A percentile compares a stretch with the other conserved stretches of the same genome.
These are phyloP conservation scores for Eciton burchellii DNA, from an alignment of 1,140 invertebrate species.

Conservation along the genomic window DNA sequence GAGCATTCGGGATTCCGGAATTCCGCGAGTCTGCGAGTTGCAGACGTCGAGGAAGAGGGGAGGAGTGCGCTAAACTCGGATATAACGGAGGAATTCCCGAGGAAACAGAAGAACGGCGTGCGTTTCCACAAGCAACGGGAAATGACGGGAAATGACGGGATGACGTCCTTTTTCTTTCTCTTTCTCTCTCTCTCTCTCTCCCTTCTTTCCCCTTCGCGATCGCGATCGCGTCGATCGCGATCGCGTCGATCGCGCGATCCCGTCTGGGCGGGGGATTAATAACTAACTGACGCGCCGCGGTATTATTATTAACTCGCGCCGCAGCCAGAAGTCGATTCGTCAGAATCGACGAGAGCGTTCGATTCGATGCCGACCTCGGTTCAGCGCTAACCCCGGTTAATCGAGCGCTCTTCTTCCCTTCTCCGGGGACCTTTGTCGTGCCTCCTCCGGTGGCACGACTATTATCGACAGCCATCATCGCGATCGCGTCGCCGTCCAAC, in stretches of 20 bases:
- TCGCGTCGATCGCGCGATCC: not conserved
- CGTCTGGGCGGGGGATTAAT: not conserved
- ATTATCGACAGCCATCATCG: not conserved
- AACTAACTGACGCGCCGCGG: not conserved
- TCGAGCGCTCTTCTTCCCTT: not conserved
- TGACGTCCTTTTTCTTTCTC: too few species aligned
- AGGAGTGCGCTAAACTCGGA: too few species aligned
- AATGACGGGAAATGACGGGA: not conserved
- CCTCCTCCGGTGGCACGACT: not conserved
- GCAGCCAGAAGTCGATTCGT: slow-evolving; percentile 12
- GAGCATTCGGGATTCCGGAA: not conserved
- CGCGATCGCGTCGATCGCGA: too few species aligned
- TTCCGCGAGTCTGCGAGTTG: not conserved
- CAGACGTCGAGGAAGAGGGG: too few species aligned
- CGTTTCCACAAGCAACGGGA: not conserved
- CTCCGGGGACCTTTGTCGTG: not conserved
- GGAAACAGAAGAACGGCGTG: slow-evolving; percentile 8
- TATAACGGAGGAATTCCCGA: not conserved
- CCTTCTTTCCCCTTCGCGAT: too few species aligned
- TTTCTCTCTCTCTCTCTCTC: too few species aligned
- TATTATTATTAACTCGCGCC: not conserved
- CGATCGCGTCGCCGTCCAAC: not conserved
- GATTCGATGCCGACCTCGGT: slow-evolving; percentile 39
- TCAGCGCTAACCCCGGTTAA: slow-evolving; percentile 49
- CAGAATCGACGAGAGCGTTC: slow-evolving; percentile 26